A percentile compares a stretch with the other conserved stretches of the same genome.
These are phyloP conservation scores for Atethmia centrago DNA, from an alignment of 2,888 invertebrate species.

Conservation along the genomic window DNA sequence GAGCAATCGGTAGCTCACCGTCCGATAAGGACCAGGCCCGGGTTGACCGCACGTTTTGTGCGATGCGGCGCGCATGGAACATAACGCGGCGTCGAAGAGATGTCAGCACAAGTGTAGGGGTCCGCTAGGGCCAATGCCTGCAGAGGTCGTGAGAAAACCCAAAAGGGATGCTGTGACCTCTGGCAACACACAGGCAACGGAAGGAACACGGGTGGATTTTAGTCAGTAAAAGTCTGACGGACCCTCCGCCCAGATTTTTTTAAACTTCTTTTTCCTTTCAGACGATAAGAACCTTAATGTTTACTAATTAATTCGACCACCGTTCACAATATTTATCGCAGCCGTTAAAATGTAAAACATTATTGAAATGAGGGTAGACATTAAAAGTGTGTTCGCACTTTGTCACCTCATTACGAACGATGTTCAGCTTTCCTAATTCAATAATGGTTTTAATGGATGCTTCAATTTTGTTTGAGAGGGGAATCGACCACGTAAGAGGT, in stretches of 20 bases:
- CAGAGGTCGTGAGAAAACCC: too few relatives aligned
- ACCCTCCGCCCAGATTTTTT: neutral
- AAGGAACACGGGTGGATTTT: too few relatives aligned
- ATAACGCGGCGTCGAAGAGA: too few relatives aligned
- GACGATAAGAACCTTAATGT: conserved; percentile 14
- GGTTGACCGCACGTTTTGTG: too few relatives aligned
- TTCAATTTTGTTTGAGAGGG: conserved; percentile 15
- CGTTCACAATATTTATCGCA: conserved; percentile 36
- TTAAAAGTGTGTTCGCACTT: conserved; percentile 55
- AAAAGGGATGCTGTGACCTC: too few relatives aligned
- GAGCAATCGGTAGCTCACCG: too few relatives aligned
- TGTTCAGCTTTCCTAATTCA: conserved; percentile 47
- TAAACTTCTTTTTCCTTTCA: neutral
- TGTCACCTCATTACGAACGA: conserved; percentile 51
- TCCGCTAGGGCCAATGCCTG: too few relatives aligned
- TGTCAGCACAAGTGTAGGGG: too few relatives aligned
- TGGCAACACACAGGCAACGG: too few relatives aligned
- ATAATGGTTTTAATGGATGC: conserved; percentile 36
- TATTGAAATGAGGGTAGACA: conserved; percentile 49
- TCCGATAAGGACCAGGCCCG: too few relatives aligned
- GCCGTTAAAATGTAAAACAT: conserved; percentile 47
- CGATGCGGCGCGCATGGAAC: too few relatives aligned
- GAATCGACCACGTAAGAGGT: neutral
- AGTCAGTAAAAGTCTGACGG: too few relatives aligned
- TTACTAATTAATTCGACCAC: conserved; percentile 31